Conservation (phyloP, 2,888 invertebrate species). For the Plusia festucae region DNA sequence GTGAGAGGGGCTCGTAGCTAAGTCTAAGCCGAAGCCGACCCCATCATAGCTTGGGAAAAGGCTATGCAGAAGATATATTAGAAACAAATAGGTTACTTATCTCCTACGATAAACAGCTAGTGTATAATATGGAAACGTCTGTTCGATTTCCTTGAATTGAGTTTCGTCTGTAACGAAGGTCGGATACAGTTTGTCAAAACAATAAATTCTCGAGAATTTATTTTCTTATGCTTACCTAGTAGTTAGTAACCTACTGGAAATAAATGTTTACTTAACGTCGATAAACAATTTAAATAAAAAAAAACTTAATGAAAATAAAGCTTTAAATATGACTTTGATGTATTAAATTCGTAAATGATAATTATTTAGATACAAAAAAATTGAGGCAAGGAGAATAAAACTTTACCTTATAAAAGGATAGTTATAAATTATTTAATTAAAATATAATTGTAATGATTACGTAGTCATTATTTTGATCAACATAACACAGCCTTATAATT, state of each 20-base stretch:
- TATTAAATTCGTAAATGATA: neutral
- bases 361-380: neutral
- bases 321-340: no score
- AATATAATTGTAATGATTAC: constrained; percentile 24
- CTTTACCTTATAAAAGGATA: constrained; percentile 11
- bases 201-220: constrained; percentile 31
- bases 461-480: constrained; percentile 37
- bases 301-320: no score
- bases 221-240: neutral
- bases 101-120: constrained; percentile 2
- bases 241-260: constrained; percentile 10
- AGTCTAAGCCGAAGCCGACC: no score
- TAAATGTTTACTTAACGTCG: constrained; percentile 18
- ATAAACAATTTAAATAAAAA: neutral
- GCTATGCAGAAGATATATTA: no score
- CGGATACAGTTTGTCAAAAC: constrained; percentile 47
- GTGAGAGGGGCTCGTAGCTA: no score
- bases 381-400: neutral
- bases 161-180: constrained; percentile 22
- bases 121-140: constrained; percentile 17
- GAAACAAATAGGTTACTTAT: neutral
- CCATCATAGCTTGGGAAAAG: no score
- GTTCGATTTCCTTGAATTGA: constrained; percentile 37
- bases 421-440: constrained; percentile 6
- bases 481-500: constrained; percentile 29